A percentile compares a stretch with the other conserved stretches of the same genome.
phyloP scores from a whole-genome alignment of 2,113 vertebrate genomes.

The Gallinago jamesoni region DNA sequence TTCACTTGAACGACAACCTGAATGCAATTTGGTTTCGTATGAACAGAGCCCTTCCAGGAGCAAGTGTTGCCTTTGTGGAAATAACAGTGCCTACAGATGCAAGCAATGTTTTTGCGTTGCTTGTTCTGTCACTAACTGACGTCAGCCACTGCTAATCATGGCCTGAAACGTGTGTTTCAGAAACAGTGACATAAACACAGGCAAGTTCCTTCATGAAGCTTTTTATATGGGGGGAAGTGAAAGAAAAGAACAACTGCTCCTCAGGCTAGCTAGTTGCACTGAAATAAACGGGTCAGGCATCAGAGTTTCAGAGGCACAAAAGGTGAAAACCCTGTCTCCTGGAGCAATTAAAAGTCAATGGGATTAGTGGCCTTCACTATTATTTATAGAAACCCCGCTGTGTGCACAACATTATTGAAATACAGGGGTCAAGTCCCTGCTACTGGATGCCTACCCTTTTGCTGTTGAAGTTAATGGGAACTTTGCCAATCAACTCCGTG shows the following conservation, averaged over 20 bases:
- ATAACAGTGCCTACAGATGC: conserved; percentile 30
- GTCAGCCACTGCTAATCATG: conserved; percentile 45
- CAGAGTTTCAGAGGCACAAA: conserved; percentile 42
- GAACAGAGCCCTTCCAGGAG: conserved; percentile 23
- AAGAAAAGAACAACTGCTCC: conserved; percentile 28
- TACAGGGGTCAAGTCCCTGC: conserved; percentile 41
- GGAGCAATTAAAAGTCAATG: conserved; percentile 59
- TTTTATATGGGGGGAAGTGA: conserved; percentile 7
- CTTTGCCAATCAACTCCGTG: conserved; percentile 54
- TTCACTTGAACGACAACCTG: conserved; percentile 16
- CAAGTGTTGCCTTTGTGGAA: conserved; percentile 26
- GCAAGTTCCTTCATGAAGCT: conserved; percentile 23
- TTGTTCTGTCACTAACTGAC: conserved; percentile 62
- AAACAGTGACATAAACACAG: conserved; percentile 50
- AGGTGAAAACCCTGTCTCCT: conserved; percentile 46
- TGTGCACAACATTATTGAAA: conserved; percentile 46
- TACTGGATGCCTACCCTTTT: conserved; percentile 35
- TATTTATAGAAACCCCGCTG: conserved; percentile 39
- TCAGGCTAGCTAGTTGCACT: conserved; percentile 25
- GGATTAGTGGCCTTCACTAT: conserved; percentile 43
- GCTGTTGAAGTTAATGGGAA: conserved; percentile 43
- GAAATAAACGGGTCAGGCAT: conserved; percentile 50
- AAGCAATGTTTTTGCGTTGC: conserved; percentile 53
- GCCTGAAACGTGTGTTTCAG: conserved; percentile 47
- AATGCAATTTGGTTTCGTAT: not conserved